Base-by-base conservation (phyloP, 2,113 vertebrate species). In the Hirundichthys speculiger region DNA sequence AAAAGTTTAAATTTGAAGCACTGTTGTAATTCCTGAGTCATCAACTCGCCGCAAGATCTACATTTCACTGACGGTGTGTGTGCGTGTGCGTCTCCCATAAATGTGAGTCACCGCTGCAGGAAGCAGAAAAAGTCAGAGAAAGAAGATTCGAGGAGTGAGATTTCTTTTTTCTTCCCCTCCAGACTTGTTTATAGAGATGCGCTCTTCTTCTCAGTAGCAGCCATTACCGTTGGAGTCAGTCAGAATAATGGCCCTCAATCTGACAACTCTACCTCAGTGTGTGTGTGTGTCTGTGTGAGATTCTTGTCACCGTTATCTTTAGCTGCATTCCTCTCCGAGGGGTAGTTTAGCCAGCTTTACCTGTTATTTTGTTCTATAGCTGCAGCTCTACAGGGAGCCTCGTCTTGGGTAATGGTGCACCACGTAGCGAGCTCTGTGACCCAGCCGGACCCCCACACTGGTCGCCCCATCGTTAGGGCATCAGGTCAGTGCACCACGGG, bases 211-310 rank as follows among this genome's bases (percentile, higher is more conserved):
- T 64, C 40, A 45, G 69, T 74, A 50, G 71, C 67, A 65, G 42
- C 78, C 66, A 75, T 78, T 78, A 71, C 24, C 59, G 46, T 25
- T 47, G 25, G 39, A 70, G 69, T 73, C 75, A 12, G 59, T 62
- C 79, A 73, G 48, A 77, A 67, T 80, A 83, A 80, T 78, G 49
- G 80, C 41, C 77, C 67, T 60, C 70, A 72, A 3, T 72, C 59
- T 72, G 79, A 69, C 73, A 77, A 12, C 45, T 60, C 48, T 39
- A 19, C 51, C 13, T 53, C 43, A 5, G 41, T 25, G 46, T 53
- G 68, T 52, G 53, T 63, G 49, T 63, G 38, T 69, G 19, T 46
- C 42, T 34, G n/a, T 16, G 48, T 43, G 48, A 2, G 58, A 19
- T 12, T 40, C 52, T 40, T 62, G 75, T 81, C 46, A 64, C 79